Evolutionary conservation across 2,888 invertebrate species (phyloP).

Genomic region (Catonia carolina): DNA sequence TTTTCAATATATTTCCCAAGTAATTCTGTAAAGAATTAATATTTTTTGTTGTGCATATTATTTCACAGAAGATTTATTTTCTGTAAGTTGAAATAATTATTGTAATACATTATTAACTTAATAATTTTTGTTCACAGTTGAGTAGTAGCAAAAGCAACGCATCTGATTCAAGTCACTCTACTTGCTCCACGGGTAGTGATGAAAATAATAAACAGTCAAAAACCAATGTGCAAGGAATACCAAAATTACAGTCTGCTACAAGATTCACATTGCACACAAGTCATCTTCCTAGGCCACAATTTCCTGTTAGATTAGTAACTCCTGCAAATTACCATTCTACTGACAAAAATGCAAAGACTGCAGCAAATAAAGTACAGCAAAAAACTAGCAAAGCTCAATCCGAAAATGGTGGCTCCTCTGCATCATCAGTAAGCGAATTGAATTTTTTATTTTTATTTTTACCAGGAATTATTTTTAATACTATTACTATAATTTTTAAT

Average conservation of each 20-base stretch:
- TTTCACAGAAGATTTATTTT: too few species aligned
- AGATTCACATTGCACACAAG: conserved; percentile 64
- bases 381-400: conserved; percentile 11
- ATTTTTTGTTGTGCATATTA: too few species aligned
- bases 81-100: too few species aligned
- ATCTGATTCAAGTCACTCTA: background rate
- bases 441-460: too few species aligned
- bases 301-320: conserved; percentile 54
- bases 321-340: conserved; percentile 53
- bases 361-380: conserved; percentile 34
- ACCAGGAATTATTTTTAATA: too few species aligned
- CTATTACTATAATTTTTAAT: background rate
- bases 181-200: background rate
- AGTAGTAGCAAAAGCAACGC: conserved; percentile 7
- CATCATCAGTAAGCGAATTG: conserved; percentile 21
- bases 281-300: conserved; percentile 69
- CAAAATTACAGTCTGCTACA: conserved; percentile 40
- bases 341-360: conserved; percentile 36
- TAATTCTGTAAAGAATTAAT: too few species aligned
- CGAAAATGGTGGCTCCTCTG: conserved; percentile 24
- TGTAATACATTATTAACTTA: too few species aligned
- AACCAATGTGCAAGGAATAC: conserved; percentile 28
- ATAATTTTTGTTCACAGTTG: background rate
- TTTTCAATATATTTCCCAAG: too few species aligned
- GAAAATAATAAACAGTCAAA: background rate